Evolutionary conservation across 2,113 vertebrate genomes (phyloP).

Genomic region (Labeo catla): DNA sequence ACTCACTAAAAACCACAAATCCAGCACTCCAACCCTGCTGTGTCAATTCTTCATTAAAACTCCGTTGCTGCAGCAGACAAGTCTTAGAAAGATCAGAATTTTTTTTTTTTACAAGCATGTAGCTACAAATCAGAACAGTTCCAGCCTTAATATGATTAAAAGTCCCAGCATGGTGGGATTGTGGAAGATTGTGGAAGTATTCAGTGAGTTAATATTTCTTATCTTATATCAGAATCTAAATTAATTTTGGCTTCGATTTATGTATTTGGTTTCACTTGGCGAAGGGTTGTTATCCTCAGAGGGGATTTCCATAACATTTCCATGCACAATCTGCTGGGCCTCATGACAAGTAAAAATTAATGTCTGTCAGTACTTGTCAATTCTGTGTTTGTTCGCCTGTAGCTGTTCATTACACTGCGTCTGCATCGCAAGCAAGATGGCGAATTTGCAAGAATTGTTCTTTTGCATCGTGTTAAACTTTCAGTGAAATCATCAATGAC

Average conservation of each 20-base stretch:
- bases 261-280: not conserved
- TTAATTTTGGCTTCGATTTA: not conserved
- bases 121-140: not conserved
- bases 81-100: not conserved
- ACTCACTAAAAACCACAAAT: not conserved
- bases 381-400: not conserved
- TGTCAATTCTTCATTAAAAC: not conserved
- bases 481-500: not conserved
- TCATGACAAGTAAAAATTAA: not conserved
- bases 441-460: not conserved
- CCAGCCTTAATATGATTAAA: not conserved
- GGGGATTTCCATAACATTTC: not conserved
- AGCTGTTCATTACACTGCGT: not conserved
- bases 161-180: not conserved
- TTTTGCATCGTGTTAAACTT: not conserved
- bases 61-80: not conserved
- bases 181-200: not conserved
- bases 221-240: not conserved
- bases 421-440: not conserved
- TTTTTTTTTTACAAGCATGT: not conserved
- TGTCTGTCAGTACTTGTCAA: slow-evolving; percentile 1
- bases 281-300: not conserved
- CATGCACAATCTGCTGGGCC: not conserved
- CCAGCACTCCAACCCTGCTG: too few relatives aligned
- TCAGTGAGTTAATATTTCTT: not conserved